A percentile compares a stretch with the other conserved stretches of the same genome.
These are phyloP conservation scores for Psittacus erithacus DNA, from an alignment of 2,113 vertebrate species.

Conservation along the genomic window DNA sequence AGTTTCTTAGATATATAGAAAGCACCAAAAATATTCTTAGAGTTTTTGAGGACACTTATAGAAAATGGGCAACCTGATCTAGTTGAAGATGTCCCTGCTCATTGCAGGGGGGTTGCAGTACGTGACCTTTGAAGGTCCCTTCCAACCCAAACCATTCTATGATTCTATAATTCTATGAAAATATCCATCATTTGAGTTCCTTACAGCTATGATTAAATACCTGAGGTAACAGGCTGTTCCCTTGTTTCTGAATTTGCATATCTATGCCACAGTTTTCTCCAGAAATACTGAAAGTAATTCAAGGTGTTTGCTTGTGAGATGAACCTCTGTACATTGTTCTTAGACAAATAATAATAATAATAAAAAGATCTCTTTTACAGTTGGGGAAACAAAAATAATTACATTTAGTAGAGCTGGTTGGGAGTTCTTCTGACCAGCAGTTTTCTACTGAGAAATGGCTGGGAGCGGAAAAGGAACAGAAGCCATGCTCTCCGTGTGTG, in stretches of 20 bases:
- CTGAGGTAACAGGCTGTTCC: neutral
- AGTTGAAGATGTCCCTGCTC: neutral
- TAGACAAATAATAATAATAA: neutral
- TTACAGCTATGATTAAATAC: neutral
- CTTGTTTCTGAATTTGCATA: neutral
- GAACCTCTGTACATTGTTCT: neutral
- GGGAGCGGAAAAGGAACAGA: neutral
- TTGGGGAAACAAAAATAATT: neutral
- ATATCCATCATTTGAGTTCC: neutral
- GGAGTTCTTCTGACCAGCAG: neutral
- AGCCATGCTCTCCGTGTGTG: accelerated
- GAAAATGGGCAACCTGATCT: neutral
- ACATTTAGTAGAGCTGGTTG: neutral
- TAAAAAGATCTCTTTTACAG: neutral
- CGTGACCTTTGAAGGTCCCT: neutral
- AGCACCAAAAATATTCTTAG: neutral
- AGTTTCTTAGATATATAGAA: neutral
- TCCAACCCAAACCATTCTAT: neutral
- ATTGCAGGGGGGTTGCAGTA: neutral
- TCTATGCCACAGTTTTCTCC: neutral
- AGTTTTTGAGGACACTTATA: neutral
- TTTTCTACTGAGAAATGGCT: neutral
- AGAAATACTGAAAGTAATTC: neutral
- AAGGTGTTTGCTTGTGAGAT: neutral
- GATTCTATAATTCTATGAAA: neutral